A percentile compares a stretch with the other conserved stretches of the same genome.
Conservation (phyloP, 2,113 vertebrate genomes). For the Etheostoma cragini region DNA sequence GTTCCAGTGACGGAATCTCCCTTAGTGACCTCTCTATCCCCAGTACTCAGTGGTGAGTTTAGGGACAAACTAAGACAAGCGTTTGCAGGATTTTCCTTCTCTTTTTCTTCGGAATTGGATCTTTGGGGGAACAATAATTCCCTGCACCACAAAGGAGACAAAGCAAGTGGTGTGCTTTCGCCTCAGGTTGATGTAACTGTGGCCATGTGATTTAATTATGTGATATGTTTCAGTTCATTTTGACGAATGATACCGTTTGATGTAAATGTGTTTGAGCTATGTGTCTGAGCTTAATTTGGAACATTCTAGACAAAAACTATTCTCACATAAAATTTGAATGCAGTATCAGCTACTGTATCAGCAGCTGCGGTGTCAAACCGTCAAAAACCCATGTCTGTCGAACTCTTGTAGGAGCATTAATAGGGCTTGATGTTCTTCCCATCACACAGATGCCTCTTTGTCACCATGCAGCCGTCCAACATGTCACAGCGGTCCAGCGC, state of each 20-base stretch:
- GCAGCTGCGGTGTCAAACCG: slow-evolving; percentile 31
- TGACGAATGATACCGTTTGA: not conserved
- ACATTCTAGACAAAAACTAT: not conserved
- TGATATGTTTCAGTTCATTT: not conserved
- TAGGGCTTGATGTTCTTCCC: slow-evolving; percentile 32
- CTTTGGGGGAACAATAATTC: too few relatives aligned
- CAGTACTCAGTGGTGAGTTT: too few relatives aligned
- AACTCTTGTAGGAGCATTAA: slow-evolving; percentile 36
- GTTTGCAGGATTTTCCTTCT: too few relatives aligned
- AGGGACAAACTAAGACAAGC: too few relatives aligned
- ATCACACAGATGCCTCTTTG: slow-evolving; percentile 72
- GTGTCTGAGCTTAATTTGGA: not conserved
- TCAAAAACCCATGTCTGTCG: slow-evolving; percentile 16
- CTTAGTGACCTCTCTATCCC: too few relatives aligned
- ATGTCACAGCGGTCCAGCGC: slow-evolving; percentile 46
- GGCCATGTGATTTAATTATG: not conserved
- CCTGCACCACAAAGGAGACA: too few relatives aligned
- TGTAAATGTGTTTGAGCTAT: not conserved
- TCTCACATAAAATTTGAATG: not conserved
- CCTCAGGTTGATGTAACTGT: not conserved
- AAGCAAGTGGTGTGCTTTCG: too few relatives aligned
- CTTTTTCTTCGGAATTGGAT: too few relatives aligned
- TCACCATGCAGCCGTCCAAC: slow-evolving; percentile 59
- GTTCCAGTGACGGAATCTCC: not conserved
- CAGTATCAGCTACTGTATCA: not conserved